Conservation (phyloP, 2,888 invertebrate species). For the Lissonota sp. region DNA sequence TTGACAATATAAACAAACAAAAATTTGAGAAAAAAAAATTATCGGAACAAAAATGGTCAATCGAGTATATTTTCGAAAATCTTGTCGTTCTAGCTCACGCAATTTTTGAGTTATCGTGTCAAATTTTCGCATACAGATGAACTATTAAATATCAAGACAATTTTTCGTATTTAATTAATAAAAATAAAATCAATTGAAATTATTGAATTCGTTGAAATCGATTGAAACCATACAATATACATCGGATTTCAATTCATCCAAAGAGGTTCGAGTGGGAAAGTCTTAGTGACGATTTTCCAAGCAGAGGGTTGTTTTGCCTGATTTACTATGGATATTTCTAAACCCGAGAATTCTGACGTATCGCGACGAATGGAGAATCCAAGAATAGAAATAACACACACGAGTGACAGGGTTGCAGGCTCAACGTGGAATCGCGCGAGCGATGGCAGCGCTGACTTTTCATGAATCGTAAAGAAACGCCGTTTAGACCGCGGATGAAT, state of each 20-base stretch:
- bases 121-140: too few relatives aligned
- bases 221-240: too few relatives aligned
- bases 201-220: too few relatives aligned
- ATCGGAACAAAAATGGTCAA: background rate
- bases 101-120: too few relatives aligned
- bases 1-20: background rate
- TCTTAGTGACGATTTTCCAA: too few relatives aligned
- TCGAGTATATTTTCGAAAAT: background rate
- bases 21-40: background rate
- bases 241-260: too few relatives aligned
- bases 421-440: conserved; percentile 22
- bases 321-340: conserved; percentile 35
- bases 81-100: too few relatives aligned
- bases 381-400: conserved; percentile 62
- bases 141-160: too few relatives aligned
- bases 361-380: conserved; percentile 54
- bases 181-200: too few relatives aligned
- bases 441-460: conserved; percentile 41
- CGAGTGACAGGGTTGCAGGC: conserved; percentile 7
- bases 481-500: conserved; percentile 56
- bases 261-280: too few relatives aligned
- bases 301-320: too few relatives aligned
- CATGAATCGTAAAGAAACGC: conserved; percentile 56
- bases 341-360: conserved; percentile 54
- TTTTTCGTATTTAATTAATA: too few relatives aligned